These are phyloP conservation scores for Rousettus madagascariensis DNA, from an alignment of 2,797 vertebrate species.

Conservation along the genomic window DNA sequence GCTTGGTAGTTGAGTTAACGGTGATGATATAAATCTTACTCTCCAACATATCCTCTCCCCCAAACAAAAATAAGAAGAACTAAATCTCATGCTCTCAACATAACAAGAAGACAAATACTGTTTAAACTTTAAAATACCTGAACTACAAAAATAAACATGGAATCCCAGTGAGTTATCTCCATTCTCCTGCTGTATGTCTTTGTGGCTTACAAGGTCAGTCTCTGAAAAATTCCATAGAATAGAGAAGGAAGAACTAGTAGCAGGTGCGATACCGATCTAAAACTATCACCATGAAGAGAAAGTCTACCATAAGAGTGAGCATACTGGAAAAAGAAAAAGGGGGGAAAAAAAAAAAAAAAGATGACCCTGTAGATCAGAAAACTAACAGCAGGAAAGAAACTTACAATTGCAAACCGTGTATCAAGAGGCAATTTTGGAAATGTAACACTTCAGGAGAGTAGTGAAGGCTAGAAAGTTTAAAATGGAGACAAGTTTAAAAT, in stretches of 20 bases:
- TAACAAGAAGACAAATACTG: not conserved
- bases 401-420: not conserved
- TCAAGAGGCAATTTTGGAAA: not conserved
- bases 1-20: not conserved
- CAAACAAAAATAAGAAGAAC: conserved; percentile 28
- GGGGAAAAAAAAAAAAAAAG: not conserved
- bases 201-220: not conserved
- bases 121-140: not conserved
- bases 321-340: not conserved
- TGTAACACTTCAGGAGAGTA: not conserved
- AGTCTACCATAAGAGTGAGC: not conserved
- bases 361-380: not conserved
- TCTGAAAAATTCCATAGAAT: not conserved
- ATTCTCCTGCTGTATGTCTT: not conserved
- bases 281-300: not conserved
- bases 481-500: not conserved
- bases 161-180: not conserved
- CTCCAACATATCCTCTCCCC: not conserved
- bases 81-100: not conserved
- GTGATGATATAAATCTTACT: not conserved
- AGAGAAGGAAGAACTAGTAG: not conserved
- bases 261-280: not conserved
- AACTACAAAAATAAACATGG: not conserved
- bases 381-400: not conserved
- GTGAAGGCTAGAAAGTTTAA: not conserved